Conservation (phyloP, 2,888 invertebrate species). For the Clunio marinus region DNA sequence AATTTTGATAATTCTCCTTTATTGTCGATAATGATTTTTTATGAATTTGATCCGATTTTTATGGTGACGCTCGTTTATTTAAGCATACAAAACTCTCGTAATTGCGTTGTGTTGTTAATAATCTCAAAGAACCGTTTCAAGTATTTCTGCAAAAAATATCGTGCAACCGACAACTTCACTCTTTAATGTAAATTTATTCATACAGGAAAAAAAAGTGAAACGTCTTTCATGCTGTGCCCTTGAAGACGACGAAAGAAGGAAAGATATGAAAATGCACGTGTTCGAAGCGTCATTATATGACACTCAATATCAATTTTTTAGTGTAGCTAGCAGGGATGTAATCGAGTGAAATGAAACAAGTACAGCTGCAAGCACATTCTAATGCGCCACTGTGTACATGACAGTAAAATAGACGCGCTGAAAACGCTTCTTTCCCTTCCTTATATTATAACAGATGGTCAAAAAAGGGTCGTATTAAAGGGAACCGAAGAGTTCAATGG, state of each 20-base stretch:
- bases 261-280: conserved; percentile 33
- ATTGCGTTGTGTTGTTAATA: neutral
- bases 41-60: conserved; percentile 22
- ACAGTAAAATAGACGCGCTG: neutral
- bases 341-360: neutral
- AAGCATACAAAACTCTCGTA: neutral
- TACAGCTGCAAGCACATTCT: neutral
- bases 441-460: conserved; percentile 28
- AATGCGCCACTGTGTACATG: neutral
- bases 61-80: neutral
- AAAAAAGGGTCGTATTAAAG: conserved; percentile 21
- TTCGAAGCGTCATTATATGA: conserved; percentile 24
- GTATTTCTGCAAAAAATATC: neutral
- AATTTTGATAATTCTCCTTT: conserved; percentile 12
- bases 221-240: conserved; percentile 20
- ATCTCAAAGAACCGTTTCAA: neutral
- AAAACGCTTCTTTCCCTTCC: too few relatives aligned
- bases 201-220: conserved; percentile 5
- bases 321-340: neutral
- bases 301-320: conserved; percentile 34
- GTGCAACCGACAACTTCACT: conserved; percentile 1
- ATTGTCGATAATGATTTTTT: conserved; percentile 29
- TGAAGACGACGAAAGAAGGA: too few relatives aligned
- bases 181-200: conserved; percentile 25
- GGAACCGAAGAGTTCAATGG: conserved; percentile 16